Evolutionary conservation across 2,797 vertebrate genomes (phyloP).

Genomic region (Epinephelus coioides): DNA sequence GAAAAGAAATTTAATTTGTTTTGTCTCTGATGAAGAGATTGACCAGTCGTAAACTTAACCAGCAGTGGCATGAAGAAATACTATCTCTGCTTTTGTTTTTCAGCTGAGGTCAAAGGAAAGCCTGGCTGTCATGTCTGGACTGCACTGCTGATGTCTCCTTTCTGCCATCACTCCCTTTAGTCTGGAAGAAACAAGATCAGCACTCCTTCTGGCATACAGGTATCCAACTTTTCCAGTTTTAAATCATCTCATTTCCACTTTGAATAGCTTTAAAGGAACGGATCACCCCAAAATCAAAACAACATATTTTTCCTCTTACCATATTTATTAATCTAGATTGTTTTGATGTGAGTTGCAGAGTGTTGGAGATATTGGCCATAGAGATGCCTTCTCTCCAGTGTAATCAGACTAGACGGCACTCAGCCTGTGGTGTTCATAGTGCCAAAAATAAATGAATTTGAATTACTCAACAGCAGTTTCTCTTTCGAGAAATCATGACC

Average conservation of each 20-base stretch:
- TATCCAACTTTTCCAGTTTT: neutral
- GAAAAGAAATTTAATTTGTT: slow-evolving; percentile 11
- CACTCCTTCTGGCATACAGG: too few relatives aligned
- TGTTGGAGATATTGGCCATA: too few relatives aligned
- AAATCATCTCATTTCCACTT: neutral
- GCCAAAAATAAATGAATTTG: too few relatives aligned
- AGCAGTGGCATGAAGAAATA: neutral
- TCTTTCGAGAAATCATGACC: too few relatives aligned
- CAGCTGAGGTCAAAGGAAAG: neutral
- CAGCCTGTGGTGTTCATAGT: too few relatives aligned
- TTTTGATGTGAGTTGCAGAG: too few relatives aligned
- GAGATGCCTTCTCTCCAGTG: too few relatives aligned
- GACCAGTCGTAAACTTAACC: slow-evolving; percentile 5
- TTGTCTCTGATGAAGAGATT: neutral
- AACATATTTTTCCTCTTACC: too few relatives aligned
- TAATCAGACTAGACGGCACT: too few relatives aligned
- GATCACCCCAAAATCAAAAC: too few relatives aligned
- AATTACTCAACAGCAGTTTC: too few relatives aligned
- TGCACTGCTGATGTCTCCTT: neutral
- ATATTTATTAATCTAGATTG: too few relatives aligned
- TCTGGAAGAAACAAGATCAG: neutral
- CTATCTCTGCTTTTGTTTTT: slow-evolving; percentile 3
- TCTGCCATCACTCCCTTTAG: neutral
- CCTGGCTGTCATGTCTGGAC: neutral
- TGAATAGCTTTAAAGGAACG: neutral